Evolutionary conservation across 1,140 invertebrate species (phyloP).

Genomic region (Cherax quadricarinatus): DNA sequence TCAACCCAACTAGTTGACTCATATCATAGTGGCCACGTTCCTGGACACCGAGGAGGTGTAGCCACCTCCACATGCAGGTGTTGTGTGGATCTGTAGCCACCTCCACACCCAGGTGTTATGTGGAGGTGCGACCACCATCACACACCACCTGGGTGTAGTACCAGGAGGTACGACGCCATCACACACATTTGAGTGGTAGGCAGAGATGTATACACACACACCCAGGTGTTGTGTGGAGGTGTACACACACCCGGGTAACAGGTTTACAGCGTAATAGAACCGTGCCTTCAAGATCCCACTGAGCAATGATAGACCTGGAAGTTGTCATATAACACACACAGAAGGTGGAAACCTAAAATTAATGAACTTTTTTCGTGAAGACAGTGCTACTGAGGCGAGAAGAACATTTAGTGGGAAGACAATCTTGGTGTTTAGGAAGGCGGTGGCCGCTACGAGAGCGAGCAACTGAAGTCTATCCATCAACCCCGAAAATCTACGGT

Average conservation of each 20-base stretch:
- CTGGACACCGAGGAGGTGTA: neutral
- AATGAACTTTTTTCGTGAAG: neutral
- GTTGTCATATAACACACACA: neutral
- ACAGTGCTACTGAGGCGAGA: neutral
- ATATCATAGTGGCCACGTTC: constrained; percentile 26
- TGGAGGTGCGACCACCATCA: too few relatives aligned
- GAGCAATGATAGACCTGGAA: neutral
- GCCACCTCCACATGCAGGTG: too few relatives aligned
- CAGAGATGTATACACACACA: neutral
- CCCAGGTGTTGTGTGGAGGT: too few relatives aligned
- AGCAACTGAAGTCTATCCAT: constrained; percentile 36
- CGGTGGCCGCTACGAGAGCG: constrained; percentile 40
- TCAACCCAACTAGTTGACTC: constrained; percentile 10
- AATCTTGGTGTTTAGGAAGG: neutral
- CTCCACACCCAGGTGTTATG: too few relatives aligned
- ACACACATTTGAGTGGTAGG: too few relatives aligned
- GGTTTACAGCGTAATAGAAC: too few relatives aligned
- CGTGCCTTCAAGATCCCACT: neutral
- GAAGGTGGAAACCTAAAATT: neutral
- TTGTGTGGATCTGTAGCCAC: neutral
- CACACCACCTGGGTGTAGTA: too few relatives aligned
- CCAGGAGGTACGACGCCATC: too few relatives aligned
- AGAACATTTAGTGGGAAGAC: neutral
- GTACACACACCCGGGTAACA: neutral
- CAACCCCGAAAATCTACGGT: constrained; percentile 32